A percentile compares a stretch with the other conserved stretches of the same genome.
phyloP scores from a whole-genome alignment of 64 coral and sea anemone species.

The Dendronephthya gigantea region DNA sequence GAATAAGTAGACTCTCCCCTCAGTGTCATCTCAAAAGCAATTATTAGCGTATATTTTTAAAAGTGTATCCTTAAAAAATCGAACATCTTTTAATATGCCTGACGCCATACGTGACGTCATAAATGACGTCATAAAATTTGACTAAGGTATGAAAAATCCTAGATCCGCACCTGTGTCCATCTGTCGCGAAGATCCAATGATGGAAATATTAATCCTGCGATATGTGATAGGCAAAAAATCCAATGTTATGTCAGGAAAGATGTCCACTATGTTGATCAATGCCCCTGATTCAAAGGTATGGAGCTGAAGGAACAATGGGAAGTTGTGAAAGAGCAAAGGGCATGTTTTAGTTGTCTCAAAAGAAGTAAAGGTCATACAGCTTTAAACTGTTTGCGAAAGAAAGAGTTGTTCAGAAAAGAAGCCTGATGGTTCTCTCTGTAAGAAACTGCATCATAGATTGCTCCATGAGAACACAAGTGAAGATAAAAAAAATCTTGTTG shows the following conservation, averaged over 20 bases:
- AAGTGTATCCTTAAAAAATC: too few species aligned
- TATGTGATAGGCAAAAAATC: not conserved
- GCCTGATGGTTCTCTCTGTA: not conserved
- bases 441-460: not conserved
- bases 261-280: not conserved
- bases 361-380: not conserved
- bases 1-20: too few species aligned
- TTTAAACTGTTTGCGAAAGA: not conserved
- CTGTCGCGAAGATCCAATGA: not conserved
- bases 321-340: too few species aligned
- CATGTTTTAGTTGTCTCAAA: too few species aligned
- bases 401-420: constrained; percentile 18
- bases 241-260: constrained; percentile 1
- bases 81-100: too few species aligned
- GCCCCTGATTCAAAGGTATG: not conserved
- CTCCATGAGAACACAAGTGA: not conserved
- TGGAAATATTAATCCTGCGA: not conserved
- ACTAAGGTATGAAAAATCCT: too few species aligned
- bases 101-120: too few species aligned
- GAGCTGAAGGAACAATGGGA: not conserved
- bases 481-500: not conserved
- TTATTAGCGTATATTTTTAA: too few species aligned
- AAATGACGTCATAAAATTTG: too few species aligned
- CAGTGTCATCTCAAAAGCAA: too few species aligned
- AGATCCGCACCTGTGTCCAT: too few species aligned